Base-by-base conservation (phyloP, 2,888 invertebrate species). In the Coelopa pilipes region DNA sequence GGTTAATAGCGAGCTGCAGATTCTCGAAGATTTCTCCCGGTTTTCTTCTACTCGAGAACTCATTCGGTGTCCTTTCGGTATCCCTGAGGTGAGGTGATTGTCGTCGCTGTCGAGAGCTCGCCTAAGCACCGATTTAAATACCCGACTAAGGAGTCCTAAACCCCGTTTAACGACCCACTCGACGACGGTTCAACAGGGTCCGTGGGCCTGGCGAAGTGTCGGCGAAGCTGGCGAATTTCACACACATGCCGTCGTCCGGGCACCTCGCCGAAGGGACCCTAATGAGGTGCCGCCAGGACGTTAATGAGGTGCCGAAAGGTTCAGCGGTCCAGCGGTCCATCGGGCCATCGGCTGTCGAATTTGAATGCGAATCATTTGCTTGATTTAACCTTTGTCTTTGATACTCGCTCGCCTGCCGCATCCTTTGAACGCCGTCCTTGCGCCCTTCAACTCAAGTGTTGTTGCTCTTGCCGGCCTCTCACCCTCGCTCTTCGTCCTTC, bases 371-470 rank as follows among this genome's bases (percentile, higher is more conserved):
- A 53, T 53, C 53, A 53, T 53, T 13, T 53, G 53, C 53, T 53
- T 53, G 53, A 53, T 53, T 53, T 53, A 53, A 53, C 53, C 7
- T 34, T 34, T 34, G 34, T 9, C 10, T 53, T 53, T 53, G 4
- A 53, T 53, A 7, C 10, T 53, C 10, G 34, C 34, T 34, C 34
- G 34, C 34, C 34, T 34, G 34, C 34, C 34, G 34, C 34, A 34
- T 34, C 34, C 34, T 34, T 53, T 13, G 53, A 53, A n/a, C n/a
- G 10, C 10, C n/a, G 53, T 53, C n/a, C n/a, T 53, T 53, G 13
- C 15, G 53, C 53, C 3, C 53, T 53, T 53, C 53, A 53, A n/a
- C n/a, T 53, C 53, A 53, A 53, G 53, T 53, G n/a, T 53, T 53
- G 53, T 53, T 53, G 13, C 10, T 53, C 53, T 53, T 11, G 53